Conservation (phyloP, 2,797 vertebrate species). For the Sebastes trivittatus region DNA sequence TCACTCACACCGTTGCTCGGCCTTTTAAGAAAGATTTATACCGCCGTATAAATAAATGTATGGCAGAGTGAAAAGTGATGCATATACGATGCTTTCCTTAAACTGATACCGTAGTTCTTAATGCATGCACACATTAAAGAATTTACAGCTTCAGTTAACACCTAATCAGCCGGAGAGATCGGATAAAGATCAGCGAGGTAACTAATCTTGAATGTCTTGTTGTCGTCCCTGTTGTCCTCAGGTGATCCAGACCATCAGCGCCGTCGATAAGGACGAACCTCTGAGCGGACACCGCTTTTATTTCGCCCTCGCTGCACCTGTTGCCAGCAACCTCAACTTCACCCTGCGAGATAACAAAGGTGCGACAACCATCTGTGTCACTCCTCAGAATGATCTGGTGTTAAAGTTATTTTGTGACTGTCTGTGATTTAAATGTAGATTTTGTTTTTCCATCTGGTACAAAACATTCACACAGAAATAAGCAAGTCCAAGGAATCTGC, state of each 20-base stretch:
- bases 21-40: conserved; percentile 51
- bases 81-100: background rate
- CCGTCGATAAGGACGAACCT: conserved; percentile 93
- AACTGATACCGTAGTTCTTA: background rate
- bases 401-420: background rate
- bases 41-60: conserved; percentile 25
- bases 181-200: conserved; percentile 23
- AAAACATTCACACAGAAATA: too few relatives aligned
- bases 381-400: background rate
- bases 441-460: background rate
- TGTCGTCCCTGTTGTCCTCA: conserved; percentile 64
- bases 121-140: conserved; percentile 7
- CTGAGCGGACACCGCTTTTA: conserved; percentile 91
- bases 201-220: conserved; percentile 13
- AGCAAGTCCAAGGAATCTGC: background rate
- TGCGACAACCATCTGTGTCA: conserved; percentile 44
- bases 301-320: conserved; percentile 87
- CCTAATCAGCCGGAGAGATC: conserved; percentile 10
- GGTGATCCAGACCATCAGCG: conserved; percentile 97
- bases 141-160: conserved; percentile 29
- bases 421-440: background rate
- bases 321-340: conserved; percentile 92
- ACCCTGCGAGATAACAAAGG: conserved; percentile 96
- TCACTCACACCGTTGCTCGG: conserved; percentile 29
- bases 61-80: conserved; percentile 30